Base-by-base conservation (phyloP, 2,113 vertebrate genomes). In the Oncorhynchus kisutch region DNA sequence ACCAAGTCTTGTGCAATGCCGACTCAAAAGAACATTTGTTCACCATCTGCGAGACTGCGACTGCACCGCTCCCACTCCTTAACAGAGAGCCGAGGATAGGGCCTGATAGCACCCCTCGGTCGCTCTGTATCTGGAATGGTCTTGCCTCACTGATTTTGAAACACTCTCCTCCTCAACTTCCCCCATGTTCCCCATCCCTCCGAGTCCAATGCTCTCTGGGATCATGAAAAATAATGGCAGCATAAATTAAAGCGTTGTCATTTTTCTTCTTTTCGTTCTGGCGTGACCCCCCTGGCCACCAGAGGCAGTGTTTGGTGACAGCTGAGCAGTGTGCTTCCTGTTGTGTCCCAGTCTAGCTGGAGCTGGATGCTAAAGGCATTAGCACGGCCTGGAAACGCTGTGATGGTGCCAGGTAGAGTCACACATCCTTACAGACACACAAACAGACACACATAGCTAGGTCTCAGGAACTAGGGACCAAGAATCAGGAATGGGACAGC, bases 1-100 rank as follows among this genome's bases (percentile, higher is more conserved):
- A 83, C 72, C 82, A 71, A 77, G 78, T 85, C 85, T 89, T 88
- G 83, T 83, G 88, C 81, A 91, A 88, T 72, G 31, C 76, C 81
- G 77, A 72, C 75, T 91, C 29, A 88, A 85, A 83, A 82, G 80
- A 90, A 88, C 87, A 90, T 91, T 91, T 88, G 89, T 90, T 89
- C 86, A 83, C 87, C 87, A 88, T 92, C 87, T 91, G 88, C 88
- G 85, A 81, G n/a, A 82, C 84, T 87, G 82, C 79, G 82, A 54
- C 13, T 54, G 51, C 51, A 54, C 5, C 51, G 84, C 84, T 90
- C 84, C 82, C 82, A 84, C 84, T 82, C 84, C 77, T n/a, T 13
- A 77, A 83, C 11, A 29, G 67, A 72, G 68, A 84, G 86, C 39
- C 71, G 77, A 84, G 81, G 85, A 71, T 78, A 85, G 87, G 81